Evolutionary conservation across 2,113 vertebrate genomes (phyloP).

Genomic region (Istiophorus platypterus): DNA sequence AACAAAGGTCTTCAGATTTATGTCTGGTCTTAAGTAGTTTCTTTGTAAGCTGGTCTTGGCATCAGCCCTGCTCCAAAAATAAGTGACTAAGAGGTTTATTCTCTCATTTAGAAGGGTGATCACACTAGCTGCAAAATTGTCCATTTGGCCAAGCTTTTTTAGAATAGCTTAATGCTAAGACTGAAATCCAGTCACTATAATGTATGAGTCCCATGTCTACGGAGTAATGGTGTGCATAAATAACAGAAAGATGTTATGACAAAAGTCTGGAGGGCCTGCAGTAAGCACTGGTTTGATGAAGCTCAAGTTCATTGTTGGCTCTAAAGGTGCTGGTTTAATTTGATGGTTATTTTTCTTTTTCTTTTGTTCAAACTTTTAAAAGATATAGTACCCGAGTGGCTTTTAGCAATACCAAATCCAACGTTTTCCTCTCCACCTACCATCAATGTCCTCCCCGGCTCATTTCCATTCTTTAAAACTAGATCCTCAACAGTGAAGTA

Average conservation of each 20-base stretch:
- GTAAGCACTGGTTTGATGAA: not conserved
- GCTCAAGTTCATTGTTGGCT: not conserved
- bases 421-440: not conserved
- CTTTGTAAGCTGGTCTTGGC: conserved; percentile 52
- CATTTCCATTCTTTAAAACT: not conserved
- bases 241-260: not conserved
- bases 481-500: not conserved
- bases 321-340: not conserved
- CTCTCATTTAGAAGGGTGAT: conserved; percentile 25
- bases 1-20: conserved; percentile 36
- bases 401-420: not conserved
- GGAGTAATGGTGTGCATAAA: not conserved
- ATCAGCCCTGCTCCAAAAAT: conserved; percentile 54
- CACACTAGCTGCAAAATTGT: conserved; percentile 11
- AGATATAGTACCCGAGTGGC: too few relatives aligned
- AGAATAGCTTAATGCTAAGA: not conserved
- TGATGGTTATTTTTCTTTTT: not conserved
- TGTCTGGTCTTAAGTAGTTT: conserved; percentile 48
- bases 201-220: not conserved
- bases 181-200: not conserved
- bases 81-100: conserved; percentile 71
- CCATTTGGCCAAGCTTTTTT: conserved; percentile 10
- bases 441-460: not conserved
- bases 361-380: too few relatives aligned
- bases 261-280: not conserved